These are phyloP conservation scores for Limosa lapponica DNA, from an alignment of 2,797 vertebrate genomes.

Conservation along the genomic window DNA sequence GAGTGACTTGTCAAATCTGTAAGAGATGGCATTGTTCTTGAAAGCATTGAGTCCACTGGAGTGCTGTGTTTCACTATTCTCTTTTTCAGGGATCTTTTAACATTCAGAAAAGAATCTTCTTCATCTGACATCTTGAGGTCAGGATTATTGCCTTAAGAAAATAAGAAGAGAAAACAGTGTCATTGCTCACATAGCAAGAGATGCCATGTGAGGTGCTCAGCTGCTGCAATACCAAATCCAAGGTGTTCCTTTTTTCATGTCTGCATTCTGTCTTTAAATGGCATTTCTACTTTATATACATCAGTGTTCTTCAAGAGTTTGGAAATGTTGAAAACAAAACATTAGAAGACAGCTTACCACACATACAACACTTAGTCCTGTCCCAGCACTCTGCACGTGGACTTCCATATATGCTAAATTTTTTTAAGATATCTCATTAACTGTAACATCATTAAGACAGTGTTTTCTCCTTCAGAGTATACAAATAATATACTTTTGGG, in stretches of 20 bases:
- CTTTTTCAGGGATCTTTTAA: conserved; percentile 36
- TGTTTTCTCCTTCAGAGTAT: background rate
- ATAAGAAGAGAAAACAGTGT: background rate
- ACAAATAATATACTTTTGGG: background rate
- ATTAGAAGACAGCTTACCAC: background rate
- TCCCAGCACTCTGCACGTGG: background rate
- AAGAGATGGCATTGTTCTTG: background rate
- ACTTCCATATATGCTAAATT: background rate
- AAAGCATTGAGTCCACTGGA: background rate
- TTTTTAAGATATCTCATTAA: background rate
- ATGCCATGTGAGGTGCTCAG: background rate
- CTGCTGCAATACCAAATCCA: background rate
- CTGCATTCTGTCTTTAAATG: background rate
- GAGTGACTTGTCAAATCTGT: background rate
- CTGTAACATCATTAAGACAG: background rate
- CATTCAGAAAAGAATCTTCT: conserved; percentile 33
- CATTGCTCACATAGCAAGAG: background rate
- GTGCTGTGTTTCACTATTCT: conserved; percentile 45
- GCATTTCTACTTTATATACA: background rate
- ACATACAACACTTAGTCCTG: background rate
- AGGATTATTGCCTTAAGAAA: background rate
- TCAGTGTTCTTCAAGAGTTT: background rate
- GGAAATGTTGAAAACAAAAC: background rate
- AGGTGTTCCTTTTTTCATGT: background rate
- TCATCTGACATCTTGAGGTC: conserved; percentile 45